Base-by-base conservation (phyloP, 2,797 vertebrate genomes). In the Centroberyx gerrardi region DNA sequence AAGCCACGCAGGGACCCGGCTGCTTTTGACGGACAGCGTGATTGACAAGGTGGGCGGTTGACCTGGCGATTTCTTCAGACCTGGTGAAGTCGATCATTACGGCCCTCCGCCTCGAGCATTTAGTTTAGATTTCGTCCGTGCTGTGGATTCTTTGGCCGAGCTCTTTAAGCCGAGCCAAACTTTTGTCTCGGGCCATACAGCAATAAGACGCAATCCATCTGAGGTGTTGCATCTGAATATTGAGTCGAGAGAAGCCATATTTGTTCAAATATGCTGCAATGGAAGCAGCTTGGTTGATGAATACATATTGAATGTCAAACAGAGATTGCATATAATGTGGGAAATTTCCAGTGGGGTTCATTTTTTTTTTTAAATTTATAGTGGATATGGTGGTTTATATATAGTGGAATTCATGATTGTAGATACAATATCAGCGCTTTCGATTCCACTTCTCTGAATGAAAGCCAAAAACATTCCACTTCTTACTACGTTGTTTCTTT, bases 41-140 rank as follows among this genome's bases (percentile, higher is more conserved):
- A 91, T 82, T 90, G 91, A 90, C 86, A 76, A 55, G 80, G 79
- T 40, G 76, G 71, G 64, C 22, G 15, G 60, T 51, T 51, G 72
- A 84, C 60, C 68, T 52, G 71, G 76, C n/a, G 59, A 62, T 64
- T 76, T 61, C 49, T 62, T 78, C 54, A 49, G 53, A 77, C 71
- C 46, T 55, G 55, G 51, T 33, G 48, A 12, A n/a, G 44, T 33
- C 42, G 55, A 69, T 88, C 63, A 60, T 87, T 80, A 80, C 22
- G 0, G 62, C 7, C 5, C 61, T 17, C 29, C 9, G 0, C 69
- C 77, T 76, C 62, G 4, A 2, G 22, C 65, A 62, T 76, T 63
- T 81, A 59, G 74, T 87, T 78, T 58, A 76, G 54, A 58, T 62
- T 29, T 60, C 14, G 18, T 68, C 40, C 9, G 15, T 15, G 17